phyloP scores from a whole-genome alignment of 2,113 vertebrate genomes.

The Fulmarus glacialis region DNA sequence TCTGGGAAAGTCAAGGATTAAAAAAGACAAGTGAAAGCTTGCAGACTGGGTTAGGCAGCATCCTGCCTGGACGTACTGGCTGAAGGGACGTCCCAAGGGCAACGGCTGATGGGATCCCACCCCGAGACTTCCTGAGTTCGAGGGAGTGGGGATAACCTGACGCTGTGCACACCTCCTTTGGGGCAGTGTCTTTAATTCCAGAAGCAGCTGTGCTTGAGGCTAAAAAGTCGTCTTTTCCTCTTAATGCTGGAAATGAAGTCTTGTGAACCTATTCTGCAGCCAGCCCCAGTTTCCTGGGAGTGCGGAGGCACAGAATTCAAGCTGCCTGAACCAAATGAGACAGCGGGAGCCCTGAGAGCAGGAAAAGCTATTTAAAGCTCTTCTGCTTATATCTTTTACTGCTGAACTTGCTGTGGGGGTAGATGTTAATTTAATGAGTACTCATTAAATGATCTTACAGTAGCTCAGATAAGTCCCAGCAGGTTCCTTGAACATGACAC shows the following conservation, averaged over 20 bases:
- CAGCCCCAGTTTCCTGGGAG: neutral
- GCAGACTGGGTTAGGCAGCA: neutral
- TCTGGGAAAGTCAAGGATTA: neutral
- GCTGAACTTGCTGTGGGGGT: constrained; percentile 43
- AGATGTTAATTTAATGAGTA: constrained; percentile 66
- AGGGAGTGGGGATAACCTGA: neutral
- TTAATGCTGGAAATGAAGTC: neutral
- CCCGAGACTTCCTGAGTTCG: accelerated
- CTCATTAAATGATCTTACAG: constrained; percentile 63
- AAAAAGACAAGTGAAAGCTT: neutral
- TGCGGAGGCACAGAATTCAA: neutral
- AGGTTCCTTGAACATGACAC: constrained; percentile 38
- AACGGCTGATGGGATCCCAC: neutral
- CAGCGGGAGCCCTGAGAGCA: constrained; percentile 37
- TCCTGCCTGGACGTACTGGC: neutral
- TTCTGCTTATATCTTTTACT: constrained; percentile 2
- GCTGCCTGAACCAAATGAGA: constrained; percentile 14
- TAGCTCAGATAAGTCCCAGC: constrained; percentile 51
- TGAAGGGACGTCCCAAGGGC: neutral
- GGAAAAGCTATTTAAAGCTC: constrained; percentile 55
- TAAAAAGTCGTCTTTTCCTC: neutral
- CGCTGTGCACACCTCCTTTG: neutral
- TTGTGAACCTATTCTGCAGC: neutral
- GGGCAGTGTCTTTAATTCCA: neutral
- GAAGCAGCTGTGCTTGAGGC: neutral